These are phyloP conservation scores for Phocides pigmalion DNA, from an alignment of 1,140 invertebrate genomes.

Conservation along the genomic window DNA sequence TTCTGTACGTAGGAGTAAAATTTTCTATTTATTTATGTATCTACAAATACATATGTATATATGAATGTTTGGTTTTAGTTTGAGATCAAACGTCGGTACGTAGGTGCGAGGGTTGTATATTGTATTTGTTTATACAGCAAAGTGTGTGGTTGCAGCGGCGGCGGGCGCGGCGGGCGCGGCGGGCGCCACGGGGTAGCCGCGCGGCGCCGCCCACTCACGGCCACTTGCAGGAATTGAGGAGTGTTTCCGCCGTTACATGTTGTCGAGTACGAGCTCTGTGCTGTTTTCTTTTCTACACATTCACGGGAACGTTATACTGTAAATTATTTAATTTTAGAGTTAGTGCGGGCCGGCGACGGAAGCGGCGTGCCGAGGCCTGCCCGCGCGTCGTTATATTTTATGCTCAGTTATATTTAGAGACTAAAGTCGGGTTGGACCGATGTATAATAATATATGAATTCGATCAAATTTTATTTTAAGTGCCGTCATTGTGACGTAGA, in stretches of 20 bases:
- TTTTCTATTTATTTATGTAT: no score
- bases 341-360: constrained; percentile 53
- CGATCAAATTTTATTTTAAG: constrained; percentile 21
- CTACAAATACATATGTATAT: no score
- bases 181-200: constrained; percentile 41
- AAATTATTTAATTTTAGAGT: constrained; percentile 72
- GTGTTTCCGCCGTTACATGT: constrained; percentile 24
- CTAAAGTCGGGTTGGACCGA: constrained; percentile 34
- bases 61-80: background rate
- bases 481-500: background rate
- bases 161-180: constrained; percentile 39
- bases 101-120: no score
- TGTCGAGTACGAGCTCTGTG: constrained; percentile 44
- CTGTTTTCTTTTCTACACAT: constrained; percentile 67
- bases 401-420: constrained; percentile 79
- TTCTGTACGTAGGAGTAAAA: no score
- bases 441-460: constrained; percentile 3
- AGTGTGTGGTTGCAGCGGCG: constrained; percentile 39
- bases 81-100: no score
- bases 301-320: constrained; percentile 69
- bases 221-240: constrained; percentile 18
- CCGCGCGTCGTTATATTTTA: constrained; percentile 69
- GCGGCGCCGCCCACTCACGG: constrained; percentile 21
- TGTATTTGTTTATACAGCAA: background rate
- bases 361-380: constrained; percentile 47